Conservation (phyloP, 2,888 invertebrate species). For the Caenorhabditis sp. region DNA sequence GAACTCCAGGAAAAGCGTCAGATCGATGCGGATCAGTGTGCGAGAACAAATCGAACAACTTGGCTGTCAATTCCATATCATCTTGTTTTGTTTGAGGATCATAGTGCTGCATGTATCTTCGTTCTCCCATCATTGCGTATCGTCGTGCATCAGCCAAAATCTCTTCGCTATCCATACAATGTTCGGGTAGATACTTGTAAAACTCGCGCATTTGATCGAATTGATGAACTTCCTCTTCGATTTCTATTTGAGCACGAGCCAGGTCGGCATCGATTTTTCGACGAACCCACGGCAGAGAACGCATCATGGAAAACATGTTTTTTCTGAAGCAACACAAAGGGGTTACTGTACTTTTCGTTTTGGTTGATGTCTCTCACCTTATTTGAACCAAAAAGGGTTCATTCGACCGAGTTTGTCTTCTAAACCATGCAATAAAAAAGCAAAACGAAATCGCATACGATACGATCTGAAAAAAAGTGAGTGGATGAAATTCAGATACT, state of each 20-base stretch:
- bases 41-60: constrained; percentile 81
- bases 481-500: too few species aligned
- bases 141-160: constrained; percentile 78
- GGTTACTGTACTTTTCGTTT: background rate
- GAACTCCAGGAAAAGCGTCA: constrained; percentile 89
- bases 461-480: constrained; percentile 52
- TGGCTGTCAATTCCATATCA: constrained; percentile 35
- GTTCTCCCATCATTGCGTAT: constrained; percentile 45
- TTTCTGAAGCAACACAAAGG: constrained; percentile 12
- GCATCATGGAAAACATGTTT: constrained; percentile 19
- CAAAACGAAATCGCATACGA: constrained; percentile 42
- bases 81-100: constrained; percentile 39
- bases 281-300: constrained; percentile 49
- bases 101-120: constrained; percentile 43
- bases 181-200: constrained; percentile 74
- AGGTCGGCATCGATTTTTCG: constrained; percentile 40
- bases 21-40: constrained; percentile 96
- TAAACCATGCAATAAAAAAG: constrained; percentile 34
- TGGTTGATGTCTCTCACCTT: background rate
- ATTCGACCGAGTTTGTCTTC: constrained; percentile 22
- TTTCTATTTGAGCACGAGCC: constrained; percentile 42
- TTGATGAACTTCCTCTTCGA: constrained; percentile 55
- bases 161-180: constrained; percentile 75
- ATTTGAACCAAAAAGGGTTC: constrained; percentile 24
- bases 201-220: constrained; percentile 59